Conservation (phyloP, 1,140 invertebrate species). For the Formica exsecta region DNA sequence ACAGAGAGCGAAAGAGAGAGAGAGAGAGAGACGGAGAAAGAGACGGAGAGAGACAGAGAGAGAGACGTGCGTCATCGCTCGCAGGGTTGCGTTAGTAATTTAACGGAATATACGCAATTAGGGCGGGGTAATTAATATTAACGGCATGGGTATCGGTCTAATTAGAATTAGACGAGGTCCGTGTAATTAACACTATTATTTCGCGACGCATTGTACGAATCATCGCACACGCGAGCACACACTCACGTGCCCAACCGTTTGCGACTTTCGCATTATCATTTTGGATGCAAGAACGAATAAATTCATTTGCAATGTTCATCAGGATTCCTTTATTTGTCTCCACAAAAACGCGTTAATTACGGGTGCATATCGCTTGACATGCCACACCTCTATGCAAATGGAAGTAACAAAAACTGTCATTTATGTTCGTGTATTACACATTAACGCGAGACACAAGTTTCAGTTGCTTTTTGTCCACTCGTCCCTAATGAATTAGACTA, state of each 20-base stretch:
- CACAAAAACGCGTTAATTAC: slow-evolving; percentile 4
- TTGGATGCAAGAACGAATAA: slow-evolving; percentile 19
- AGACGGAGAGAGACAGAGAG: too few species aligned
- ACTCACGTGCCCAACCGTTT: not conserved
- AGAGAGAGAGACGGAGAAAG: too few species aligned
- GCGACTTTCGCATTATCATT: slow-evolving; percentile 47
- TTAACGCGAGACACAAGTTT: not conserved
- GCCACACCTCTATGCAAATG: not conserved
- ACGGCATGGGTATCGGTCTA: slow-evolving; percentile 76
- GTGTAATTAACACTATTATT: slow-evolving; percentile 82
- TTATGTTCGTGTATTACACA: not conserved
- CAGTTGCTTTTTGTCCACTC: slow-evolving; percentile 7
- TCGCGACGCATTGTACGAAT: slow-evolving; percentile 70
- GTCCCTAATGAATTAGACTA: slow-evolving; percentile 6
- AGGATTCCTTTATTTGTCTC: slow-evolving; percentile 3
- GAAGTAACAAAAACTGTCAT: slow-evolving; percentile 20
- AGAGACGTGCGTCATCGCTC: slow-evolving; percentile 66
- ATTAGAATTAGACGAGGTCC: slow-evolving; percentile 82
- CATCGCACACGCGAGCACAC: slow-evolving; percentile 13
- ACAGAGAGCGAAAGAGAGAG: not conserved
- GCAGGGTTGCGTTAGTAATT: slow-evolving; percentile 71
- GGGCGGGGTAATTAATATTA: slow-evolving; percentile 80
- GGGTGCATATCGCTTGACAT: not conserved
- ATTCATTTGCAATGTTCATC: slow-evolving; percentile 11
- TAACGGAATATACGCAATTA: slow-evolving; percentile 76